A percentile compares a stretch with the other conserved stretches of the same genome.
Conservation (phyloP, 2,797 vertebrate genomes). For the Lithobates pipiens region DNA sequence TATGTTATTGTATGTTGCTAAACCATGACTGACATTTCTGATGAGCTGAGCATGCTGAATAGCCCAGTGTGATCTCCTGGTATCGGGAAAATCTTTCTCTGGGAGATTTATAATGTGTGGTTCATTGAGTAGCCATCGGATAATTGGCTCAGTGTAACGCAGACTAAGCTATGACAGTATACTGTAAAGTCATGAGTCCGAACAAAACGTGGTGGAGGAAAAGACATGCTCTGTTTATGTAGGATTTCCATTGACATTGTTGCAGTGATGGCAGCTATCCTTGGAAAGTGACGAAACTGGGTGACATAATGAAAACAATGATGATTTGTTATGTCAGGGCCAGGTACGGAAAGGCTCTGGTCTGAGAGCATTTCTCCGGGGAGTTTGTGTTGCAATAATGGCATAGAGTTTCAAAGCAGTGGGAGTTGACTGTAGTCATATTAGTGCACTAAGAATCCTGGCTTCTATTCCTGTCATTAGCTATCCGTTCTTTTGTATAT, state of each 20-base stretch:
- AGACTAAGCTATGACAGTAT: background rate
- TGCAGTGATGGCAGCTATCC: background rate
- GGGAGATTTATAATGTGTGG: constrained; percentile 8
- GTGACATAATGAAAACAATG: background rate
- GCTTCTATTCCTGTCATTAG: too few species aligned
- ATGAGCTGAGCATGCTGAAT: background rate
- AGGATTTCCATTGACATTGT: background rate
- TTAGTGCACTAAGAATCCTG: too few species aligned
- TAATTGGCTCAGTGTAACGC: background rate
- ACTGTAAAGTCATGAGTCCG: background rate
- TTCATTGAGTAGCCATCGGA: constrained; percentile 31
- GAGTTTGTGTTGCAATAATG: constrained; percentile 24
- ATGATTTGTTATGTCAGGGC: constrained; percentile 9
- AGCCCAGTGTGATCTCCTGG: background rate
- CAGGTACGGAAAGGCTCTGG: background rate
- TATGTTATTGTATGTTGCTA: background rate
- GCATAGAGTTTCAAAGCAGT: background rate
- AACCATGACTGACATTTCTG: background rate
- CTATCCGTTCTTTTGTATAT: too few species aligned
- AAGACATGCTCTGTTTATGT: background rate
- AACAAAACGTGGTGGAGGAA: background rate
- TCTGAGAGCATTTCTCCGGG: background rate
- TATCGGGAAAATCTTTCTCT: background rate
- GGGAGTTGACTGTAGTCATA: too few species aligned
- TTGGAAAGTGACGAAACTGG: constrained; percentile 14